These are phyloP conservation scores for Phrynosoma blainvillii DNA, from an alignment of 2,113 vertebrate species.

Conservation along the genomic window DNA sequence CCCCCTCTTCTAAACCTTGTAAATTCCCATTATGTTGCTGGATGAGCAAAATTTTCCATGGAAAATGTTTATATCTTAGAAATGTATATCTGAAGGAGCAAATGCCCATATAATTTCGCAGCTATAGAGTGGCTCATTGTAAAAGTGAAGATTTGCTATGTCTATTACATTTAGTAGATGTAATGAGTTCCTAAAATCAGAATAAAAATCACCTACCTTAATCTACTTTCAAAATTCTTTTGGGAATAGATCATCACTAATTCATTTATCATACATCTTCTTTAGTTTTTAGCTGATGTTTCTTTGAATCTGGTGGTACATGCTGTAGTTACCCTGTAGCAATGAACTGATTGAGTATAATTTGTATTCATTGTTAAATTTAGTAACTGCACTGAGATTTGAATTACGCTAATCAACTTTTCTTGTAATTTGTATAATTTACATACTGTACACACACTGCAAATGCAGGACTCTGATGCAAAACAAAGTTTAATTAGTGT, in stretches of 20 bases:
- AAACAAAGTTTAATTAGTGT: conserved; percentile 77
- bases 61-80: neutral
- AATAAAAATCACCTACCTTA: neutral
- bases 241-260: neutral
- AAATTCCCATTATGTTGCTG: neutral
- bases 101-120: neutral
- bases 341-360: conserved; percentile 59
- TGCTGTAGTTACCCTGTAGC: conserved; percentile 49
- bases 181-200: conserved; percentile 9
- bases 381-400: conserved; percentile 72
- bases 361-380: conserved; percentile 77
- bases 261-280: conserved; percentile 32
- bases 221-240: conserved; percentile 23
- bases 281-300: conserved; percentile 47
- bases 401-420: conserved; percentile 77
- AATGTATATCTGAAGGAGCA: neutral
- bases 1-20: accelerated
- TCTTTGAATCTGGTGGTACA: conserved; percentile 50
- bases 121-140: neutral
- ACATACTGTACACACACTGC: conserved; percentile 74
- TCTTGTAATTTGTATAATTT: conserved; percentile 76
- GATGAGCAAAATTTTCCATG: accelerated
- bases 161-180: neutral
- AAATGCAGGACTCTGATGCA: conserved; percentile 73
- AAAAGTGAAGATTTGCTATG: neutral